Percentiles rank a stretch among this genome's conserved stretches.
phyloP scores from a whole-genome alignment of 2,888 invertebrate genomes.

The Dasysyrphus tricinctus region DNA sequence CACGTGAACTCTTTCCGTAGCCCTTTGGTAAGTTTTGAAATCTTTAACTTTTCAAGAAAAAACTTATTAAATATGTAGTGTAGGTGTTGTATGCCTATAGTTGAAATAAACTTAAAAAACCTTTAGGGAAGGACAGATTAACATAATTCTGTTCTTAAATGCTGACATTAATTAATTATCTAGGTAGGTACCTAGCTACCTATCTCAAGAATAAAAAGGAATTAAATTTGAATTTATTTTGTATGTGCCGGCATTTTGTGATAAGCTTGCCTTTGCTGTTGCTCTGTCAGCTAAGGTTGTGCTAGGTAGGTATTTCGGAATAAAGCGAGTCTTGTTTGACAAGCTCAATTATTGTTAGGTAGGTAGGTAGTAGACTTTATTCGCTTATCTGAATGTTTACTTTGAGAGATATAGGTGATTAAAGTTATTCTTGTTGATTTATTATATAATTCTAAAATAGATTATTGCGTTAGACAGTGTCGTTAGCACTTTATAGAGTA shows the following conservation, averaged over 20 bases:
- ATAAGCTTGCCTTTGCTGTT: conserved; percentile 7
- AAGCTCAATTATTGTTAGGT: conserved; percentile 35
- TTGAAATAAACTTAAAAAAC: background rate
- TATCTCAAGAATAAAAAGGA: background rate
- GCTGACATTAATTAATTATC: conserved; percentile 26
- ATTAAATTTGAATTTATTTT: conserved; percentile 31
- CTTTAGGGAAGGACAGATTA: background rate
- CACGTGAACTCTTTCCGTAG: conserved; percentile 59
- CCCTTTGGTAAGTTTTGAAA: conserved; percentile 70
- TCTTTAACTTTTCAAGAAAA: conserved; percentile 9
- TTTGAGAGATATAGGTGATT: conserved; percentile 28
- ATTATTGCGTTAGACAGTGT: conserved; percentile 50
- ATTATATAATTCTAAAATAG: conserved; percentile 51
- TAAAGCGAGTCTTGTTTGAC: conserved; percentile 43
- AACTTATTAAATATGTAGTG: background rate
- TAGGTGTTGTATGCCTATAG: background rate
- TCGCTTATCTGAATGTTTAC: conserved; percentile 56
- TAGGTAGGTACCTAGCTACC: too few species aligned
- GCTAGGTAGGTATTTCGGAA: conserved; percentile 7
- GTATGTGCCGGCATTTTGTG: conserved; percentile 38
- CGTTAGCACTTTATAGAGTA: conserved; percentile 53
- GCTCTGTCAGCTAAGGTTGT: background rate
- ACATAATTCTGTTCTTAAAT: background rate
- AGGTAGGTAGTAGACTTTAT: background rate
- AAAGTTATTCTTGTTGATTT: background rate